Conservation (phyloP, 2,888 invertebrate genomes). For the Microctonus aethiopoides region DNA sequence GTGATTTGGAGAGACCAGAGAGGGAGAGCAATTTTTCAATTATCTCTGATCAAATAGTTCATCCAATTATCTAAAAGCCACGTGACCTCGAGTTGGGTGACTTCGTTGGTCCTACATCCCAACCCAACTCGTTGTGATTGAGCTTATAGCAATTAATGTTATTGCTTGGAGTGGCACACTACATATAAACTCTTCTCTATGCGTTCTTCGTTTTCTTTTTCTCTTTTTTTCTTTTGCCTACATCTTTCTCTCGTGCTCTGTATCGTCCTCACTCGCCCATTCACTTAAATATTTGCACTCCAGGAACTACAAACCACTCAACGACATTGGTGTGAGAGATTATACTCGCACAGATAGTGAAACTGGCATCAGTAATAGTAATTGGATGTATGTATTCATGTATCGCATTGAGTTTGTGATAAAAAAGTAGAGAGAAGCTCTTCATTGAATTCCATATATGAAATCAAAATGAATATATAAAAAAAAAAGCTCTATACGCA, state of each 20-base stretch:
- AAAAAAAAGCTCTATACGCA: not conserved
- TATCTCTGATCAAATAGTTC: constrained; percentile 47
- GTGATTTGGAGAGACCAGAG: constrained; percentile 27
- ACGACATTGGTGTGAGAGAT: not conserved
- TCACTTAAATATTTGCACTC: too few species aligned
- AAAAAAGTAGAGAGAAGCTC: not conserved
- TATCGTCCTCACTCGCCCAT: not conserved
- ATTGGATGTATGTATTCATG: constrained; percentile 5
- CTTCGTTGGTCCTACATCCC: constrained; percentile 35
- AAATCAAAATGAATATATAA: not conserved
- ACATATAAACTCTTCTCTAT: constrained; percentile 20
- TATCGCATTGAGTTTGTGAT: not conserved
- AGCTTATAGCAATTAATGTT: constrained; percentile 63
- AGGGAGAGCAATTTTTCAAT: constrained; percentile 43
- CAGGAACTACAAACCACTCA: not conserved
- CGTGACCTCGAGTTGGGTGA: constrained; percentile 41
- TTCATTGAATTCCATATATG: not conserved
- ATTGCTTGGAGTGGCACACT: constrained; percentile 54
- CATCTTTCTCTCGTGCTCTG: constrained; percentile 5
- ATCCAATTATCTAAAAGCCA: constrained; percentile 44
- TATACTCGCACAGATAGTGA: not conserved
- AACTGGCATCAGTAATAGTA: not conserved
- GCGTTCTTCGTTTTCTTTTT: constrained; percentile 30
- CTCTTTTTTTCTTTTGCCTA: too few species aligned
- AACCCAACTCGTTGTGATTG: constrained; percentile 52